A percentile compares a stretch with the other conserved stretches of the same genome.
These are phyloP conservation scores for Coracias cyanogaster DNA, from an alignment of 2,797 vertebrate species.

Conservation along the genomic window DNA sequence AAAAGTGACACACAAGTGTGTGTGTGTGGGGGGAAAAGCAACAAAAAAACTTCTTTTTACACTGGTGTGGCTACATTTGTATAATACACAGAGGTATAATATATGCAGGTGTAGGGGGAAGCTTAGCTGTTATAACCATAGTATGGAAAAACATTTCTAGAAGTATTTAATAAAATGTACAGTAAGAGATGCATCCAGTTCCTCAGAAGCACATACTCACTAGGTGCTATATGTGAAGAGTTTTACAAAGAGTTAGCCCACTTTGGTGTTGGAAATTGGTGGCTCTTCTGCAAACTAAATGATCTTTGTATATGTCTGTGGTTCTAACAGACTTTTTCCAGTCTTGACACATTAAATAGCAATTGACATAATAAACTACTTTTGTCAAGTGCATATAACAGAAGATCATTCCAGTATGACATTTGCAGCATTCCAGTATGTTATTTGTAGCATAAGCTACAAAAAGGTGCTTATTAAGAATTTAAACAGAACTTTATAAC, in stretches of 20 bases:
- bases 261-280: neutral
- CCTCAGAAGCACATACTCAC: neutral
- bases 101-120: neutral
- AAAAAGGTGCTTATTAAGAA: neutral
- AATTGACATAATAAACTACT: neutral
- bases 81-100: neutral
- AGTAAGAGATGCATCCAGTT: neutral
- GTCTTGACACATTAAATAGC: neutral
- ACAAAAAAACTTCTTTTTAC: neutral
- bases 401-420: neutral
- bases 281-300: neutral
- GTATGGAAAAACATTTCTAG: neutral
- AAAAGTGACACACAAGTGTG: neutral
- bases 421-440: neutral
- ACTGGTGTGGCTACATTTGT: neutral
- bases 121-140: neutral
- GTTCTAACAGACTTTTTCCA: neutral
- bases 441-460: neutral
- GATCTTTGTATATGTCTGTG: neutral
- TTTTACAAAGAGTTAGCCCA: neutral
- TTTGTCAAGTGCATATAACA: neutral
- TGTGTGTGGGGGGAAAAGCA: neutral
- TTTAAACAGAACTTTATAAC: neutral
- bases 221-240: neutral
- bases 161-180: neutral